Evolutionary conservation across 1,140 invertebrate genomes (phyloP).

Genomic region (Araneus ventricosus): DNA sequence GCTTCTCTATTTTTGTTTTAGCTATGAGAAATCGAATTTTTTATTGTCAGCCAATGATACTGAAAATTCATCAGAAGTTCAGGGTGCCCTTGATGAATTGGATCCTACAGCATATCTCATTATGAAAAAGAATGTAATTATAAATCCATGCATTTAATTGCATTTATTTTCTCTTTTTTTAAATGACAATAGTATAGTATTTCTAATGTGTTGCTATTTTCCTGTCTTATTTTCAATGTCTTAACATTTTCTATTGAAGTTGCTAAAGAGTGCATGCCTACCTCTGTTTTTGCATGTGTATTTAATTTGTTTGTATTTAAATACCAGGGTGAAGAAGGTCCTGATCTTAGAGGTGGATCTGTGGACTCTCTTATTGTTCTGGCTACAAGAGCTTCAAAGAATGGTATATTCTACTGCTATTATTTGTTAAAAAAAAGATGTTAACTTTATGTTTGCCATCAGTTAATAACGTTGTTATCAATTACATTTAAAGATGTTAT

Average conservation of each 20-base stretch:
- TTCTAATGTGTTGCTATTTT: not conserved
- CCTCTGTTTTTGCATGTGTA: not conserved
- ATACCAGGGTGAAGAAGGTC: conserved; percentile 86
- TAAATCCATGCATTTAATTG: not conserved
- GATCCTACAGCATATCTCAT: conserved; percentile 90
- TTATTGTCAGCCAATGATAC: not conserved
- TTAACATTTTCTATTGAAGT: too few species aligned
- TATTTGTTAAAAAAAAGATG: conserved; percentile 35
- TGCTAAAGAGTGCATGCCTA: not conserved
- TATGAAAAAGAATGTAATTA: conserved; percentile 84
- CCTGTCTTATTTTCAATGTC: too few species aligned
- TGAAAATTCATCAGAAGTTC: conserved; percentile 54
- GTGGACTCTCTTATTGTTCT: conserved; percentile 95
- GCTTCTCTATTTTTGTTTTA: not conserved
- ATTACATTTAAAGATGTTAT: not conserved
- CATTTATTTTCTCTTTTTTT: not conserved
- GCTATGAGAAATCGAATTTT: conserved; percentile 51
- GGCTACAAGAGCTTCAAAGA: conserved; percentile 94
- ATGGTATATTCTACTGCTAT: conserved; percentile 82
- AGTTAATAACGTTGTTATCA: not conserved
- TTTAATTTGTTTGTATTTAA: not conserved
- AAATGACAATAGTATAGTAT: not conserved
- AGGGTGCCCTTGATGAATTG: conserved; percentile 86
- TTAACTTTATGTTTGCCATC: not conserved
- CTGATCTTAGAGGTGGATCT: conserved; percentile 93